These are phyloP conservation scores for Neuroscelio doddi DNA, from an alignment of 2,888 invertebrate species.

Conservation along the genomic window DNA sequence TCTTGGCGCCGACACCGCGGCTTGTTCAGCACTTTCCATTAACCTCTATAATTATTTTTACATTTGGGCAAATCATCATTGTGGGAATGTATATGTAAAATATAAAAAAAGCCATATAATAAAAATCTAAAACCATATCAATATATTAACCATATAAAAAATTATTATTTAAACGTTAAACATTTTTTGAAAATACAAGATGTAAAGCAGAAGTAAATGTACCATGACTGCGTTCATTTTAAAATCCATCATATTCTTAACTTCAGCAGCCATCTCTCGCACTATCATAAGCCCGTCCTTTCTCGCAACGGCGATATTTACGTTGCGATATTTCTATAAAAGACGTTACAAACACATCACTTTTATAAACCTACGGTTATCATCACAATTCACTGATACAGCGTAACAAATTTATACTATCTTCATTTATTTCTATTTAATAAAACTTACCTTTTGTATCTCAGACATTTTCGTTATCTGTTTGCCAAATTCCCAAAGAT, in stretches of 20 bases:
- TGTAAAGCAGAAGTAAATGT: constrained; percentile 56
- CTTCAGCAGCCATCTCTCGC: constrained; percentile 90
- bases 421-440: not conserved
- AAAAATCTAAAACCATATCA: no score
- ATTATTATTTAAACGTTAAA: not conserved
- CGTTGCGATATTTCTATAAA: constrained; percentile 85
- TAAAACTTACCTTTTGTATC: constrained; percentile 81
- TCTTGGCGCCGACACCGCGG: constrained; percentile 80
- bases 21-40: constrained; percentile 93
- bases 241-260: constrained; percentile 94
- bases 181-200: not conserved
- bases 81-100: not conserved
- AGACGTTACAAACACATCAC: constrained; percentile 34
- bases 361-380: constrained; percentile 4
- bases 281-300: constrained; percentile 90
- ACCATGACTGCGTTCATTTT: constrained; percentile 94
- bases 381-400: no score
- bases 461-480: constrained; percentile 92
- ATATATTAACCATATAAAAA: no score
- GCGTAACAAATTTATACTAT: not conserved
- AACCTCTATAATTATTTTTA: constrained; percentile 79
- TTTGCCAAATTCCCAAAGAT: constrained; percentile 90
- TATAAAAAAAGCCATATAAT: no score
- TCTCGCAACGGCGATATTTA: constrained; percentile 83
- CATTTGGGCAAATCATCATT: not conserved